phyloP scores from a whole-genome alignment of 2,113 vertebrate genomes.

The Ancistrus triradiatus region DNA sequence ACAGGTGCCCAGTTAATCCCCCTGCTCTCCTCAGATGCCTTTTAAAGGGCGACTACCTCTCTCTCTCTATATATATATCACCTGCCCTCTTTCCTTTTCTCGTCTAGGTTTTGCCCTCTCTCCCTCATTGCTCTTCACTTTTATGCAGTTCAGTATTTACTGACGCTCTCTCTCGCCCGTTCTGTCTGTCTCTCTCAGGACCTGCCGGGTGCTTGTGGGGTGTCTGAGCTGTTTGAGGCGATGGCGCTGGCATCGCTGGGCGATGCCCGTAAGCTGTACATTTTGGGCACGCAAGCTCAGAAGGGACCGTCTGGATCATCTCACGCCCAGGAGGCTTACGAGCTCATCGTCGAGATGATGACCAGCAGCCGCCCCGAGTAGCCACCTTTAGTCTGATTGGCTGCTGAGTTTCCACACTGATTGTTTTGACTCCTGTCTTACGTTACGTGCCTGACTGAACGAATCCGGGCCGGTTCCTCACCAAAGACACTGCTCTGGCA shows the following conservation, averaged over 20 bases:
- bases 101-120: too few species aligned
- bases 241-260: slow-evolving; percentile 77
- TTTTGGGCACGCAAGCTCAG: slow-evolving; percentile 79
- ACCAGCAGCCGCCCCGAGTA: slow-evolving; percentile 38
- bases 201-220: slow-evolving; percentile 74
- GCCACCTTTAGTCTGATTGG: background rate
- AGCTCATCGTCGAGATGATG: slow-evolving; percentile 82
- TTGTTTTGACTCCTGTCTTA: too few species aligned
- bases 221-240: slow-evolving; percentile 85
- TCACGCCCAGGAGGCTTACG: slow-evolving; percentile 78
- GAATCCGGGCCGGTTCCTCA: too few species aligned
- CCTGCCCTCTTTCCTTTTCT: too few species aligned
- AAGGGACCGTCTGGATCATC: slow-evolving; percentile 67
- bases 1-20: background rate
- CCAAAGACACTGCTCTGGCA: too few species aligned
- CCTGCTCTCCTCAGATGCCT: slow-evolving; percentile 1
- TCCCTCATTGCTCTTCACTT: too few species aligned
- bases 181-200: slow-evolving; percentile 69
- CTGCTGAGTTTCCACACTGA: too few species aligned
- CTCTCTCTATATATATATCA: too few species aligned
- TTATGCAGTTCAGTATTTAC: too few species aligned
- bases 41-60: background rate
- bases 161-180: too few species aligned
- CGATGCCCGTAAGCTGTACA: slow-evolving; percentile 78
- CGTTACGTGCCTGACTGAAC: too few species aligned